Percentiles rank a stretch among this genome's conserved stretches.
These are phyloP conservation scores for Metacarcinus magister DNA, from an alignment of 2,888 invertebrate species.

Conservation along the genomic window DNA sequence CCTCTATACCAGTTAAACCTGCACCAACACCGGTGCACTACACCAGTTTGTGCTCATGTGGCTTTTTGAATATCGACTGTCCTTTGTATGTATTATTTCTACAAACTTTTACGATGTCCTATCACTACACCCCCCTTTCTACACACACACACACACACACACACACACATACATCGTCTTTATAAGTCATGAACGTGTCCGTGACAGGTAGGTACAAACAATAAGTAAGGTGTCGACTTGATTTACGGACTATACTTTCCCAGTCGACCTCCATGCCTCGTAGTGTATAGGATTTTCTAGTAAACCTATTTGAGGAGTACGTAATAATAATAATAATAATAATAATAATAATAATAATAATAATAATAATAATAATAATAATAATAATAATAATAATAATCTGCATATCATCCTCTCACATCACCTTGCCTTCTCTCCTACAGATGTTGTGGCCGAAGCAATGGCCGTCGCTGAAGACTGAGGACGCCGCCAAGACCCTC, in stretches of 20 bases:
- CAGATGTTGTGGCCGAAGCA: conserved; percentile 82
- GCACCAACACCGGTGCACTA: neutral
- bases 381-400: neutral
- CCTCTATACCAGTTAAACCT: neutral
- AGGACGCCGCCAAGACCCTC: conserved; percentile 80
- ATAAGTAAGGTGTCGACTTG: neutral
- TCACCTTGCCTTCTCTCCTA: neutral
- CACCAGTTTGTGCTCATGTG: neutral
- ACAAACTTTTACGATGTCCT: neutral
- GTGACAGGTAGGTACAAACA: neutral
- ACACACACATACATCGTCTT: neutral
- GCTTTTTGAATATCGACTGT: neutral
- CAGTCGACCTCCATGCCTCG: neutral
- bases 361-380: neutral
- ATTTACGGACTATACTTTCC: neutral
- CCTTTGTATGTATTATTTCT: neutral
- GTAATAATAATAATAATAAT: neutral
- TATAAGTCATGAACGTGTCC: neutral
- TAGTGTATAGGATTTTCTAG: neutral
- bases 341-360: neutral
- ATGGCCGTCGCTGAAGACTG: conserved; percentile 81
- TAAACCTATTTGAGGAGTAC: neutral
- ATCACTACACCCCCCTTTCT: neutral
- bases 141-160: conserved; percentile 35
- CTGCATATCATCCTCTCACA: neutral